Conservation (phyloP, 2,888 invertebrate genomes). For the Taphrorychus bicolor region DNA sequence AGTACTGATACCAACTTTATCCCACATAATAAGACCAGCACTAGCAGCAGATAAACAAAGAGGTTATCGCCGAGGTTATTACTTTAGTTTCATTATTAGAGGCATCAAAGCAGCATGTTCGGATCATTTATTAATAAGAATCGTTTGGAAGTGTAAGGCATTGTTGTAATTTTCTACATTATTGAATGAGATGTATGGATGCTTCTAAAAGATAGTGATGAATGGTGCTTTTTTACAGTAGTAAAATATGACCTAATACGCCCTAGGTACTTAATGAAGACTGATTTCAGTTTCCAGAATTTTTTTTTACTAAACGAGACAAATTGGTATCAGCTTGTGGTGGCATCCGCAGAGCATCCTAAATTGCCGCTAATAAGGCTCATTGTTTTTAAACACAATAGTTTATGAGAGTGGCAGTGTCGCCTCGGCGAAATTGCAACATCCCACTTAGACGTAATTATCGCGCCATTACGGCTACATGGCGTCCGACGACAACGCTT, state of each 20-base stretch:
- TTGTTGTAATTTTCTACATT: neutral
- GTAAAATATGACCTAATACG: neutral
- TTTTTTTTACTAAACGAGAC: neutral
- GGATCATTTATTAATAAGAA: neutral
- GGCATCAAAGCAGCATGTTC: neutral
- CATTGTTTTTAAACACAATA: conserved; percentile 30
- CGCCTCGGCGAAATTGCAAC: conserved; percentile 33
- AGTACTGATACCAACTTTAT: neutral
- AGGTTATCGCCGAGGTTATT: neutral
- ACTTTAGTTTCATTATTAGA: neutral
- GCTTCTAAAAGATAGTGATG: neutral
- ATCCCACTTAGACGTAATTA: conserved; percentile 35
- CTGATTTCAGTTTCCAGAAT: neutral
- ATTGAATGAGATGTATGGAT: neutral
- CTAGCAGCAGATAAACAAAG: neutral
- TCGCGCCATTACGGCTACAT: conserved; percentile 26
- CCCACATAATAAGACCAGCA: neutral
- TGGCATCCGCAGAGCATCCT: neutral
- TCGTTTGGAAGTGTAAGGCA: neutral
- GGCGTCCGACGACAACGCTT: conserved; percentile 19
- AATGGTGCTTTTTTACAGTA: neutral
- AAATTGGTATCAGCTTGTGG: neutral
- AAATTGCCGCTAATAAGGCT: conserved; percentile 29
- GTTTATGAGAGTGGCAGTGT: conserved; percentile 30
- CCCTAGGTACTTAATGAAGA: too few species aligned